A percentile compares a stretch with the other conserved stretches of the same genome.
Evolutionary conservation across 2,797 vertebrate species (phyloP).

Genomic region (Poliocrania exsul): DNA sequence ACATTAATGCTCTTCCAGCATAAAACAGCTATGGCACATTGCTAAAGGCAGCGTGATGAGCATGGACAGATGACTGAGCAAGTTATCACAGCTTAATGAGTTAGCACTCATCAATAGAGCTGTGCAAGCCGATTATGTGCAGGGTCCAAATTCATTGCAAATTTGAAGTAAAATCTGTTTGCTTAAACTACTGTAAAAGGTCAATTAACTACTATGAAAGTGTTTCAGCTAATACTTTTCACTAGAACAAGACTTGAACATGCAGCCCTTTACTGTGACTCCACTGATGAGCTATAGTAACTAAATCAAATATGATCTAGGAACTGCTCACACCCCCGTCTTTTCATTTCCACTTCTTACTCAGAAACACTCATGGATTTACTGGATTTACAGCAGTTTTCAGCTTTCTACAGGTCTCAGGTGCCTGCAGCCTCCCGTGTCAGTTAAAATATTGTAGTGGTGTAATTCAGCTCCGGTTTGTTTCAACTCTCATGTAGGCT

Average conservation of each 20-base stretch:
- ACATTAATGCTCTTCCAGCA: conserved; percentile 10
- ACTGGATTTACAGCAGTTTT: conserved; percentile 1
- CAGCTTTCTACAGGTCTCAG: neutral
- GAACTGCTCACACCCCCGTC: neutral
- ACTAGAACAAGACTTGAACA: neutral
- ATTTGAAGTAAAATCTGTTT: conserved; percentile 48
- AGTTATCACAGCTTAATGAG: conserved; percentile 32
- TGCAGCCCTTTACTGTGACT: neutral
- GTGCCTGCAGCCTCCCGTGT: neutral
- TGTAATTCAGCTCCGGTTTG: neutral
- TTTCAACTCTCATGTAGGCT: neutral
- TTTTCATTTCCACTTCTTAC: neutral
- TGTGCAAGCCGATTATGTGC: conserved; percentile 20
- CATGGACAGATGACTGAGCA: conserved; percentile 9
- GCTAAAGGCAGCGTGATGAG: conserved; percentile 11
- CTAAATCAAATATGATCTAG: neutral
- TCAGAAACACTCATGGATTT: neutral
- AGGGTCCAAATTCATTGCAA: conserved; percentile 27
- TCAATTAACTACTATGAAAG: conserved; percentile 16
- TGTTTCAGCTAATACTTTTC: neutral
- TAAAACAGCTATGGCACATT: neutral
- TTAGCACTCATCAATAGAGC: conserved; percentile 3
- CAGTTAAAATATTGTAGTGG: neutral
- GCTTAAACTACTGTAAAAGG: conserved; percentile 49
- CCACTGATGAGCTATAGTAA: neutral